Evolutionary conservation across 2,888 invertebrate species (phyloP), one percentile per base, ranked within the genome.

Genomic region (Drosophila putrida): DNA sequence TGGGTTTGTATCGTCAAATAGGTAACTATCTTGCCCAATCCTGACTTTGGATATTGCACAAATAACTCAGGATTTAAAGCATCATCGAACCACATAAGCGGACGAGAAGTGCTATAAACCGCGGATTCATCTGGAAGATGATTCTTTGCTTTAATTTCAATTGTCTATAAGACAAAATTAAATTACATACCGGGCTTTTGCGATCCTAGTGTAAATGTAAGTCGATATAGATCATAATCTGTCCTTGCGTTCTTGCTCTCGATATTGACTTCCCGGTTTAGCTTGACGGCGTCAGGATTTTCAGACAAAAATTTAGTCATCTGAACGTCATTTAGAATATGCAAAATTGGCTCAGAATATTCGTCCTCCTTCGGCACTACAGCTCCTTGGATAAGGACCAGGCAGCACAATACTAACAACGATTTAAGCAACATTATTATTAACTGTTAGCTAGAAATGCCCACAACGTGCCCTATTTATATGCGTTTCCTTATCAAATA

Each of bases 301-400:
- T 72, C 64, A 4, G 38, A 10, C 15, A 69, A 35, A 15, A 60
- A 72, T 25, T 60, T 70, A 0, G 35, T 47, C 57, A 60, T 61
- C 9, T 70, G 47, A 2, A 11, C 43, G 8, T 67, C 53, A 15
- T 50, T 57, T 0, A 63, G 31, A 58, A 64, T 6, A 6, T 64
- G 57, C 38, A 67, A 31, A 28, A 44, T 31, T 11, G 59, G 43
- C 13, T 6, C 43, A 9, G 55, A 10, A 5, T 2, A 9, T 6
- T 41, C 58, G 0, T 58, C 43, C 9, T 43, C 4, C n/a, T n/a
- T 31, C 1, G 47, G 57, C 10, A 64, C 41, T 2, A 8, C 43
- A 3, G 58, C 63, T 43, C 59, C 63, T 43, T 58, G 50, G 43
- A 51, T 50, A 6, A 58, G 31, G 6, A 15, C 50, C 28, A 64